Base-by-base conservation (phyloP, 2,888 invertebrate species). In the Perizoma flavofasciatum region DNA sequence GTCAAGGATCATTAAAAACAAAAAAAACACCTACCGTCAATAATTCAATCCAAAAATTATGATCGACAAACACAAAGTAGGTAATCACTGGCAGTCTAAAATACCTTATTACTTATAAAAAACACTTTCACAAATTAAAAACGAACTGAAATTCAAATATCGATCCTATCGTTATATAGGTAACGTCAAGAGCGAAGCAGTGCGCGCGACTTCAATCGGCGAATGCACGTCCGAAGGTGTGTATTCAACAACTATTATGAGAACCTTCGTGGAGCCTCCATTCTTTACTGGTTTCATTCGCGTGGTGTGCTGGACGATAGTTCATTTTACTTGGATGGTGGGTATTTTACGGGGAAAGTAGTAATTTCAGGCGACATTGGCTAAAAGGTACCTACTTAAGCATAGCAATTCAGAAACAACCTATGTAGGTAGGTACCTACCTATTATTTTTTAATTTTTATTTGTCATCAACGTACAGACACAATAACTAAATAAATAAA, bases 171-270 rank as follows among this genome's bases (percentile, higher is more conserved):
- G 22, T 22, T 22, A 22, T 22, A 3, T 22, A 22, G 22, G 22
- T 22, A 22, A 71, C 73, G 74, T 72, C 75, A 72, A 73, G 75
- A 72, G 79, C 48, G 52, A 52, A 49, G 59, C 69, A 71, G 82
- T 77, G 83, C 81, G 77, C 84, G 81, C 86, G 82, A 70, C 79
- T 79, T 73, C 76, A 77, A 81, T 81, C 83, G 76, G 78, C 82
- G 81, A 72, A 81, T 83, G 82, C 77, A 79, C 73, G 75, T 69
- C 73, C 69, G 74, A 72, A 74, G 72, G 78, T 77, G 75, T 79
- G 81, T 78, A 83, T 77, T 86, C 65, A 51, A 51, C 52, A 65
- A 69, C 88, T 81, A 83, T 61, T 78, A 70, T 8, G 54, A 70
- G 85, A 78, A 52, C 83, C 52, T 56, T 49, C 54, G 8, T 22